A percentile compares a stretch with the other conserved stretches of the same genome.
Evolutionary conservation across 2,888 invertebrate species (phyloP).

Genomic region (Eupithecia abbreviata): DNA sequence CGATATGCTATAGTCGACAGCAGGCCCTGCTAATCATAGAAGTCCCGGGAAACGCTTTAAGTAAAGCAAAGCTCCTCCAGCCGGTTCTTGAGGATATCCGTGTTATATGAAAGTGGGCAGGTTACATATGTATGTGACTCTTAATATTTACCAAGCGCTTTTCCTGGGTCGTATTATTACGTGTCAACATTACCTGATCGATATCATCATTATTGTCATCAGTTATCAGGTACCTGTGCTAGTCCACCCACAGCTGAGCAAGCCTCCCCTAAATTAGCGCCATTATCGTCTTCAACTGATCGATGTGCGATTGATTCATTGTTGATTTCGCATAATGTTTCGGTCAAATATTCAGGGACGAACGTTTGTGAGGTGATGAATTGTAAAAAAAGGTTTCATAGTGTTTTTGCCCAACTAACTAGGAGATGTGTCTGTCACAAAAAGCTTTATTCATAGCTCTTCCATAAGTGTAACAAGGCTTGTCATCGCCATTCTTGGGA

Average conservation of each 20-base stretch:
- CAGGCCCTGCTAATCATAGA: slow-evolving; percentile 12
- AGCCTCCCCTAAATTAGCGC: neutral
- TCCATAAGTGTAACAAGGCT: neutral
- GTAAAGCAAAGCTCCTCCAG: slow-evolving; percentile 21
- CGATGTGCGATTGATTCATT: neutral
- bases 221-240: neutral
- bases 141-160: neutral
- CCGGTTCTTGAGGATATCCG: slow-evolving; percentile 32
- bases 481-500: neutral
- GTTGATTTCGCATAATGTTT: neutral
- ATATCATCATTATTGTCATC: neutral
- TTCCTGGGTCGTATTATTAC: neutral
- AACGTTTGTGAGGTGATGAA: neutral
- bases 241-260: neutral
- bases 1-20: slow-evolving; percentile 10
- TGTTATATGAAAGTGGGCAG: slow-evolving; percentile 27
- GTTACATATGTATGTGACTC: slow-evolving; percentile 1
- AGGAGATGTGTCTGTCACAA: neutral
- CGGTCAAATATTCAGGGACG: neutral
- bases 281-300: neutral
- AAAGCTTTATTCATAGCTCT: neutral
- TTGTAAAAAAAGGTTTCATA: neutral
- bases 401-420: neutral
- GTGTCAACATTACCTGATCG: neutral
- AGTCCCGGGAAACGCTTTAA: slow-evolving; percentile 22